Evolutionary conservation across 1,140 invertebrate genomes (phyloP).

Genomic region (Diuraphis noxia): DNA sequence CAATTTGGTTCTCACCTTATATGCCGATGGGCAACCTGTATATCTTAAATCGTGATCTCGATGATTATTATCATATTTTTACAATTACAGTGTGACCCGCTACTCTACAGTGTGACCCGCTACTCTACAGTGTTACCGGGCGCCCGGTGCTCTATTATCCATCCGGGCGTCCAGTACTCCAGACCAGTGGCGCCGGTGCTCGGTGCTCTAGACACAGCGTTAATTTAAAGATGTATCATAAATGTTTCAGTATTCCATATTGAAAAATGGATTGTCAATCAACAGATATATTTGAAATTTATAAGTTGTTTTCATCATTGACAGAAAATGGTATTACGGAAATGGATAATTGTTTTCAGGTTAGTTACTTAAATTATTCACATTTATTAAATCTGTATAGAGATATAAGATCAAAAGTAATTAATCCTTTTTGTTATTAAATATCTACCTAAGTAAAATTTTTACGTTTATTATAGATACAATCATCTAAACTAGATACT

Average conservation of each 20-base stretch:
- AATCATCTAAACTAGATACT: conserved; percentile 15
- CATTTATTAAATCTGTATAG: neutral
- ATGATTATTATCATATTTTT: too few relatives aligned
- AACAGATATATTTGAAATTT: conserved; percentile 22
- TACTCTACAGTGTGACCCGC: too few relatives aligned
- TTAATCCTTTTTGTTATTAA: neutral
- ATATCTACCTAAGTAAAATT: neutral
- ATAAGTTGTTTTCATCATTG: neutral
- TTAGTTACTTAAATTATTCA: neutral
- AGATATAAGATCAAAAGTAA: neutral
- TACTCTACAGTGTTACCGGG: too few relatives aligned
- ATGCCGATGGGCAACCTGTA: too few relatives aligned
- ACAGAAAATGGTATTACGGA: neutral
- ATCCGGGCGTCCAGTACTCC: neutral
- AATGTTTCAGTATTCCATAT: neutral
- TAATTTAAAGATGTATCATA: neutral
- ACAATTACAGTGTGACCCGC: too few relatives aligned
- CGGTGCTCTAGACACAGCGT: too few relatives aligned
- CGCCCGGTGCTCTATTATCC: too few relatives aligned
- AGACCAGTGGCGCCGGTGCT: too few relatives aligned
- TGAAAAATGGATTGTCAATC: conserved; percentile 21
- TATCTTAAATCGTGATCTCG: too few relatives aligned
- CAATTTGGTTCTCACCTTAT: too few relatives aligned
- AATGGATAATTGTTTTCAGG: neutral
- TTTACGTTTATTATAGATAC: neutral